A percentile compares a stretch with the other conserved stretches of the same genome.
phyloP scores from a whole-genome alignment of 1,140 invertebrate genomes.

The Eurytemora carolleeae region DNA sequence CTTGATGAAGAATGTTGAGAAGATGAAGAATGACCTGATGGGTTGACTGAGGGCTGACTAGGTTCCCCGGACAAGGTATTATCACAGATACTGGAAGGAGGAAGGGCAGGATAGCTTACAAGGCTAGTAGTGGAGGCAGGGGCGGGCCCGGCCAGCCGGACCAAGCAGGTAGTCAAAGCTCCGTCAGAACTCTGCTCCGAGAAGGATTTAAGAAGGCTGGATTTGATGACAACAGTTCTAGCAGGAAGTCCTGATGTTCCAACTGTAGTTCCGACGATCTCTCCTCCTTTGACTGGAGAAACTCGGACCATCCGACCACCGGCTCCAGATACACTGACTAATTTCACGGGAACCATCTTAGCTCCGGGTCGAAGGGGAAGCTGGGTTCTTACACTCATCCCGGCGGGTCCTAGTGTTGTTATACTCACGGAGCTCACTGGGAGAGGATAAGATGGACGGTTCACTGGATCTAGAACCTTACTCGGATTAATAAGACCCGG shows the following conservation, averaged over 20 bases:
- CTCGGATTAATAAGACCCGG: background rate
- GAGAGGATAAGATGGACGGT: background rate
- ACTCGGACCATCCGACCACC: constrained; percentile 10
- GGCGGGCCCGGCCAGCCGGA: too few species aligned
- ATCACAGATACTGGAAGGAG: background rate
- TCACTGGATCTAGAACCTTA: background rate
- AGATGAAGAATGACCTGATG: too few species aligned
- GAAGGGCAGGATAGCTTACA: background rate
- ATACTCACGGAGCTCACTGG: background rate
- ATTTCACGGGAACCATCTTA: constrained; percentile 26
- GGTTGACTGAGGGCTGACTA: too few species aligned
- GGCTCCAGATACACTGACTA: constrained; percentile 23
- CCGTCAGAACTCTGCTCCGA: too few species aligned
- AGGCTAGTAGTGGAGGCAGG: background rate
- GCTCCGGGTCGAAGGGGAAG: constrained; percentile 19
- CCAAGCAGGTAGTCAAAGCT: too few species aligned
- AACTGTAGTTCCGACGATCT: background rate
- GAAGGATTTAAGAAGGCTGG: background rate
- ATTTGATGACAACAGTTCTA: constrained; percentile 9
- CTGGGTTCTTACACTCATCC: background rate
- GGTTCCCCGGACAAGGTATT: background rate
- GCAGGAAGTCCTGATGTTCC: background rate
- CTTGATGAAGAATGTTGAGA: too few species aligned
- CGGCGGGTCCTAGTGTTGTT: background rate
- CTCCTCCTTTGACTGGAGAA: constrained; percentile 11